Evolutionary conservation across 2,113 vertebrate genomes (phyloP), one percentile per base, ranked within the genome.

Genomic region (Heteronetta atricapilla): DNA sequence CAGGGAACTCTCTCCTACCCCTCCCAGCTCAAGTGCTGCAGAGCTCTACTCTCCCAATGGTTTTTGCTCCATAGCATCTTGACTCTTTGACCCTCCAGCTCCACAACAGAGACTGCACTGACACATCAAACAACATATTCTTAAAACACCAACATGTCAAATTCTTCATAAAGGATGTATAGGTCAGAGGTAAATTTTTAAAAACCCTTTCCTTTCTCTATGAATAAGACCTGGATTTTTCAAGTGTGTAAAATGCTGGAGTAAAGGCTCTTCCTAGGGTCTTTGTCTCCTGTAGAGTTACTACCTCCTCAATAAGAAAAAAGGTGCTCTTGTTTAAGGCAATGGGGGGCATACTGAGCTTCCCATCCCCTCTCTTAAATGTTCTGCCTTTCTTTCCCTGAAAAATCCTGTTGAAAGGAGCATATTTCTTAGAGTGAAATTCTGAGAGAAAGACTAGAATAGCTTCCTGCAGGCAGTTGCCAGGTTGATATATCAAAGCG

Each of bases 251-350:
- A 92, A 93, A 90, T 62, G 44, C 58, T 77, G 22, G 64, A 95
- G 77, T 89, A 88, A 88, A 95, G 77, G 84, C 40, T 92, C 62
- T 95, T 90, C n/a, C 53, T 59, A 50, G 14, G 26, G 58, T 64
- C 86, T 95, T 95, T 96, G 22, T 85, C 63, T 91, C 80, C 88
- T 82, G 59, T 68, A 68, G 88, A 88, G 95, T 92, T 85, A 92
- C 94, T 82, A 67, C 97, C 95, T 92, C 86, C 94, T 94, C 95
- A 75, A 95, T 97, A 95, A 97, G 86, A 94, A 78, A 92, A 96
- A 96, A 72, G 38, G 42, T 69, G 40, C 31, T 82, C 75, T 90
- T 93, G 7, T 95, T 81, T 80, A 88, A 95, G 87, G 63, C 77
- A 83, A 53, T 82, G 76, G 69, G 81, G 68, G 50, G 21, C 93